Evolutionary conservation across 1,140 invertebrate genomes (phyloP).

Genomic region (roundworm (Caenorhabditis elegans)): WBcel235 BX284602.5:161001-161500

Average conservation of each 20-base stretch:
- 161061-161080: no score
- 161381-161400: background rate
- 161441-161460: background rate
- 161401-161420: background rate
- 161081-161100: no score
- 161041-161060: no score
- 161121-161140: background rate
- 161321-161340: background rate
- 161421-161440: background rate
- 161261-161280: background rate
- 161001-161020: no score
- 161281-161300: background rate
- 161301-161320: background rate
- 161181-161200: background rate
- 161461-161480: no score
- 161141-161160: background rate
- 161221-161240: background rate
- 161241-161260: background rate
- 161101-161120: no score
- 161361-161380: conserved; percentile 14
- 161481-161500: conserved; percentile 1
- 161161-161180: background rate
- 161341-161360: conserved; percentile 22
- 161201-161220: background rate
- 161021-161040: no score